Conservation (phyloP, 2,888 invertebrate genomes). For the Watsonalla binaria region DNA sequence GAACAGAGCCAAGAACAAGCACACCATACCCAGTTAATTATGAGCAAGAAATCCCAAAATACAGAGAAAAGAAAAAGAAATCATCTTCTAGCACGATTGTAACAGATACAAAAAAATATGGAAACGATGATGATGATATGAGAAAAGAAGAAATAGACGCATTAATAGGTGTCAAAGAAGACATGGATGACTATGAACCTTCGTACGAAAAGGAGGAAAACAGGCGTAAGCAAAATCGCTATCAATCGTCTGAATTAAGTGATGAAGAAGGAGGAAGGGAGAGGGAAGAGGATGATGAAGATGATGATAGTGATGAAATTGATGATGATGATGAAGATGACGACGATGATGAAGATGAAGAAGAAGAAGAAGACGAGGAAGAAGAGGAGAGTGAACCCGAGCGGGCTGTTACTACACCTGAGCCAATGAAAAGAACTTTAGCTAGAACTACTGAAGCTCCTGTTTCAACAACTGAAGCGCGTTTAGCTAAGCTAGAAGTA, state of each 20-base stretch:
- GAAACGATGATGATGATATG: constrained; percentile 52
- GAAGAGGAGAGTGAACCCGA: constrained; percentile 11
- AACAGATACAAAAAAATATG: constrained; percentile 65
- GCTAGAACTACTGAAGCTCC: constrained; percentile 53
- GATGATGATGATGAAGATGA: constrained; percentile 27
- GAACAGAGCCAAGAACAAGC: constrained; percentile 7
- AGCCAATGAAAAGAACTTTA: constrained; percentile 55
- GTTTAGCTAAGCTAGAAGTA: constrained; percentile 25
- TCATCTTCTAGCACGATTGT: constrained; percentile 61
- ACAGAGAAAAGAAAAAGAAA: constrained; percentile 65
- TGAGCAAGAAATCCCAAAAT: constrained; percentile 35
- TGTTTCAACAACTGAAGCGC: constrained; percentile 38
- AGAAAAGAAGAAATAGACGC: constrained; percentile 59
- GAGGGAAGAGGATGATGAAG: constrained; percentile 19
- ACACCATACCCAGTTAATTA: constrained; percentile 13
- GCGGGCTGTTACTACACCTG: constrained; percentile 39
- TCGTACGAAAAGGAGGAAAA: constrained; percentile 53
- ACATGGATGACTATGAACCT: constrained; percentile 62
- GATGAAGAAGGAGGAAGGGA: constrained; percentile 27
- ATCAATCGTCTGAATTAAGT: constrained; percentile 16
- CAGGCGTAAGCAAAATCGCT: constrained; percentile 16
- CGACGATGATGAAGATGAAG: constrained; percentile 23
- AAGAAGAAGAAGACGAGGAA: constrained; percentile 17
- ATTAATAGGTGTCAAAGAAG: constrained; percentile 55
- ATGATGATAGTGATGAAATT: constrained; percentile 14